Base-by-base conservation (phyloP, 2,113 vertebrate genomes). In the Elgaria multicarinata region DNA sequence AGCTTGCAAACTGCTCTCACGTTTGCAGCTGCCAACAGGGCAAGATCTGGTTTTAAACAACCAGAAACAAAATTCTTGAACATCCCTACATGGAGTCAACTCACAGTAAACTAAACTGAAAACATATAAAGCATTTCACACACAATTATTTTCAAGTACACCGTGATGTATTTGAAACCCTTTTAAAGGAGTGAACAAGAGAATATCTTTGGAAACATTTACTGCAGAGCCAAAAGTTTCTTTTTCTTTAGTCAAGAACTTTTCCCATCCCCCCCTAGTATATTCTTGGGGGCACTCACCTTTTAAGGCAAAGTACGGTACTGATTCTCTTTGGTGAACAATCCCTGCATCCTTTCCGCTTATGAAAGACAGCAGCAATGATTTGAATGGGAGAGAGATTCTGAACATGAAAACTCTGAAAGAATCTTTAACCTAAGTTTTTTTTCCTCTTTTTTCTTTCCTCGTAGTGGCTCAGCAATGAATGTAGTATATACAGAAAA, bases 381-480 rank as follows among this genome's bases (percentile, higher is more conserved):
- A 39, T 81, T 91, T 58, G 28, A 83, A 24, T 50, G 12, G 77
- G 50, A 39, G 89, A 9, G 39, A 85, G 33, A 1, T 10, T 76
- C 28, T 83, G 42, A 31, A 6, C 5, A 3, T 6, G 69, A 31
- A 46, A 39, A 36, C 1, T 91, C 14, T 53, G 55, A 3, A 50
- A 90, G 24, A 28, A 88, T 85, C 39, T 31, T 80, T 4, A 74
- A 90, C 69, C 33, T 50, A 1, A 2, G 3, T 50, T 90, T n/a
- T 31, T 39, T 0, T 67, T n/a, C 66, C 36, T 28, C 33, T 46
- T 0, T 72, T 76, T 33, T 2, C n/a, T 22, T 83, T 92, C 53
- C 93, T 96, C 90, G 69, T 95, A 99, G 99, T 91, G 99, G 98
- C 22, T 99, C 98, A 72, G 99, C 98, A 55, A 99, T 99, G 99